Base-by-base conservation (phyloP, 2,797 vertebrate genomes). In the Dendrocincla tyrannina region DNA sequence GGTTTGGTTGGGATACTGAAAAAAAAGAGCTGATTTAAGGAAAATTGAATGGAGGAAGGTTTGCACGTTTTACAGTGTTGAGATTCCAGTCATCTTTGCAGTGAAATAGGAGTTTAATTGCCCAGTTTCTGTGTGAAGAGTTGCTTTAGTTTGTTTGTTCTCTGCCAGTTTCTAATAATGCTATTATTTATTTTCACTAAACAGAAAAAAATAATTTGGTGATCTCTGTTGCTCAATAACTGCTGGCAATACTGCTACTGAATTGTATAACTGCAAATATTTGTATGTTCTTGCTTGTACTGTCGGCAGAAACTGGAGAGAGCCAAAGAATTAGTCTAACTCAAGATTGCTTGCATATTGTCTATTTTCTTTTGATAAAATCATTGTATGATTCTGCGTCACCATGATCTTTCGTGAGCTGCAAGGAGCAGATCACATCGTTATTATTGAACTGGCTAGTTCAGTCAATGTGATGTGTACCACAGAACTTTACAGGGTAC, bases 121-220 rank as follows among this genome's bases (percentile, higher is more conserved):
- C 33, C 24, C 33, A 27, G 33, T 89, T 88, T 96, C 79, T 94
- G 37, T 82, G 85, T 78, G 91, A 68, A 72, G 80, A 88, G 50
- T 89, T 88, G 52, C 80, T 91, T 85, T 85, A n/a, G 70, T 91
- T 91, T 93, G 79, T 91, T 91, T 93, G 81, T 91, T 74, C 83
- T 82, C 68, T 88, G 67, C 30, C 66, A 60, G 47, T 76, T 83
- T 91, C 47, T 70, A 81, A 74, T 84, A 93, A 73, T 85, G 18
- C 44, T 56, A 18, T 85, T 81, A 63, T 76, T 93, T 96, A 49
- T 74, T 86, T 88, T 56, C 33, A 49, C 74, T 91, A 42, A 78
- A 50, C 25, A 69, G 41, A 69, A 90, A 46, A 94, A 92, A 37
- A 4, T 1, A 56, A 41, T 70, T 80, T 20, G 16, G 11, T 91